Conservation (phyloP, 2,888 invertebrate species). For the Yponomeuta sedellus region DNA sequence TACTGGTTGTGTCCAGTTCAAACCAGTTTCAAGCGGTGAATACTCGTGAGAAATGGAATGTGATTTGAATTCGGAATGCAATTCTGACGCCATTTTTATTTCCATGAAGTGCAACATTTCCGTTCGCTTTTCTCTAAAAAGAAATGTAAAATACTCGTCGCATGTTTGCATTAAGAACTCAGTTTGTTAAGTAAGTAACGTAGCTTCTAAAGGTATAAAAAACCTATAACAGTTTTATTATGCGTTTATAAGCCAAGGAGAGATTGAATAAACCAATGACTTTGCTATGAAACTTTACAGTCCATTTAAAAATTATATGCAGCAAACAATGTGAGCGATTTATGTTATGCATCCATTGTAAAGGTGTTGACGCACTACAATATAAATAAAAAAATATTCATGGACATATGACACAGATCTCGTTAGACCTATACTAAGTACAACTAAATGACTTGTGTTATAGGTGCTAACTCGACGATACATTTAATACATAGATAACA, state of each 20-base stretch:
- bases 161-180: not conserved
- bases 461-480: too few relatives aligned
- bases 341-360: not conserved
- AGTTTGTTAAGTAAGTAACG: not conserved
- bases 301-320: slow-evolving; percentile 1
- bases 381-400: too few relatives aligned
- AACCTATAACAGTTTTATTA: not conserved
- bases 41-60: not conserved
- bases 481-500: too few relatives aligned
- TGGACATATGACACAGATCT: too few relatives aligned
- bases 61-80: not conserved
- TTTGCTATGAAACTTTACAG: not conserved
- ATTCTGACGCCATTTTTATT: not conserved
- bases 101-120: not conserved
- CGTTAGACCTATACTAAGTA: too few relatives aligned
- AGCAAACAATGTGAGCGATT: not conserved
- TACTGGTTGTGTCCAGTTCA: not conserved
- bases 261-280: not conserved
- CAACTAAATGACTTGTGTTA: too few relatives aligned
- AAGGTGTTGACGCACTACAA: not conserved
- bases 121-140: not conserved
- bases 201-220: not conserved
- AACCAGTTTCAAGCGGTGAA: not conserved
- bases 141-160: not conserved
- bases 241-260: not conserved